Conservation (phyloP, 2,797 vertebrate genomes). For the Artibeus jamaicensis region DNA sequence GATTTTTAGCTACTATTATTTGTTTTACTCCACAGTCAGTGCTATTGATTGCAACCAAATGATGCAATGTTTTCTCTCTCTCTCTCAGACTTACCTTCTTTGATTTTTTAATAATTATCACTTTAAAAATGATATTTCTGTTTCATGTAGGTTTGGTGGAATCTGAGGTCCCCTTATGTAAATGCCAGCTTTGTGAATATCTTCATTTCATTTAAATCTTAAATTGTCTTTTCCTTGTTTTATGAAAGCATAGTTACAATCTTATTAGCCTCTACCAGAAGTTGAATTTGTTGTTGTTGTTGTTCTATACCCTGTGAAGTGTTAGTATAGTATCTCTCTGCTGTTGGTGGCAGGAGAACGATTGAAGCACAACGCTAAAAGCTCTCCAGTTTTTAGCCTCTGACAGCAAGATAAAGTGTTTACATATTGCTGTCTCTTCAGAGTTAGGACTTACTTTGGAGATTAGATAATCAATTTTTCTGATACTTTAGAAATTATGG, state of each 20-base stretch:
- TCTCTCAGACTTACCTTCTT: not conserved
- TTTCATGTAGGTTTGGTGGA: not conserved
- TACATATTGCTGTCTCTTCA: slow-evolving; percentile 48
- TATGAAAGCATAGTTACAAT: not conserved
- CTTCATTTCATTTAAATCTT: not conserved
- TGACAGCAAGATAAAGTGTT: slow-evolving; percentile 47
- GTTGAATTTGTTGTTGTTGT: not conserved
- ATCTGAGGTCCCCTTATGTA: not conserved
- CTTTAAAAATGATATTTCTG: not conserved
- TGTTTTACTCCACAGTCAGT: not conserved
- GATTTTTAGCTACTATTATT: not conserved
- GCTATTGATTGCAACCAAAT: not conserved
- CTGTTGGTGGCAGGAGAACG: not conserved
- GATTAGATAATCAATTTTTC: slow-evolving; percentile 61
- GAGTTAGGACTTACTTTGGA: slow-evolving; percentile 59
- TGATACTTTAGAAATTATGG: slow-evolving; percentile 46
- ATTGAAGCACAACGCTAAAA: slow-evolving; percentile 26
- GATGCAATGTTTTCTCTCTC: not conserved
- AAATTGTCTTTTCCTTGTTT: slow-evolving; percentile 12
- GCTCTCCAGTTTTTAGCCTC: not conserved
- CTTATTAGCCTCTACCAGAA: not conserved
- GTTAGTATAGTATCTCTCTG: not conserved
- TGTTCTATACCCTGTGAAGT: not conserved
- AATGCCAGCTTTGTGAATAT: not conserved
- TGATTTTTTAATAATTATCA: slow-evolving; percentile 23